Conservation (phyloP, 2,113 vertebrate species). For the Emydura subglobosa region DNA sequence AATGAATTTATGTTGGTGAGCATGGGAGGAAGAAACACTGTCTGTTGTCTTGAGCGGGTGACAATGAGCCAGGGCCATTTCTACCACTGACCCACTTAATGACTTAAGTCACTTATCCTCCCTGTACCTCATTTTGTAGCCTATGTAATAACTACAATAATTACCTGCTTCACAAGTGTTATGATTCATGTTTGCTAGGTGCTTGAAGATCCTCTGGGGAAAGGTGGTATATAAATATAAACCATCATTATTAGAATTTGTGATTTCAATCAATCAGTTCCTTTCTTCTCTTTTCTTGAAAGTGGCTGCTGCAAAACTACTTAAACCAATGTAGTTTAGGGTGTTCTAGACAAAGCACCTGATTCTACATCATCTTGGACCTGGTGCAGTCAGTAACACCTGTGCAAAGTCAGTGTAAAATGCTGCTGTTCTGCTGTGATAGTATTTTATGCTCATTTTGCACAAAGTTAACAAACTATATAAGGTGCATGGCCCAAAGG, state of each 20-base stretch:
- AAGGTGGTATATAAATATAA: not conserved
- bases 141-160: not conserved
- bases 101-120: not conserved
- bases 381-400: conserved; percentile 13
- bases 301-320: not conserved
- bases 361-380: not conserved
- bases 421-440: not conserved
- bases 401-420: conserved; percentile 38
- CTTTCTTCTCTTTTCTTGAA: not conserved
- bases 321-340: not conserved
- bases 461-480: conserved; percentile 29
- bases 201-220: not conserved
- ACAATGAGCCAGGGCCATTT: not conserved
- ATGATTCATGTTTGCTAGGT: not conserved
- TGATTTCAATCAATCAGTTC: not conserved
- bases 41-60: not conserved
- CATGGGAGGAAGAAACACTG: not conserved
- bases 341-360: not conserved
- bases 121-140: not conserved
- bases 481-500: conserved; percentile 64
- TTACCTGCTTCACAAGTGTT: not conserved
- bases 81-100: not conserved
- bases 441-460: conserved; percentile 40
- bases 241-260: not conserved
- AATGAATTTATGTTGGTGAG: not conserved